A percentile compares a stretch with the other conserved stretches of the same genome.
Conservation (phyloP, 2,113 vertebrate genomes). For the Aleadryas rufinucha region DNA sequence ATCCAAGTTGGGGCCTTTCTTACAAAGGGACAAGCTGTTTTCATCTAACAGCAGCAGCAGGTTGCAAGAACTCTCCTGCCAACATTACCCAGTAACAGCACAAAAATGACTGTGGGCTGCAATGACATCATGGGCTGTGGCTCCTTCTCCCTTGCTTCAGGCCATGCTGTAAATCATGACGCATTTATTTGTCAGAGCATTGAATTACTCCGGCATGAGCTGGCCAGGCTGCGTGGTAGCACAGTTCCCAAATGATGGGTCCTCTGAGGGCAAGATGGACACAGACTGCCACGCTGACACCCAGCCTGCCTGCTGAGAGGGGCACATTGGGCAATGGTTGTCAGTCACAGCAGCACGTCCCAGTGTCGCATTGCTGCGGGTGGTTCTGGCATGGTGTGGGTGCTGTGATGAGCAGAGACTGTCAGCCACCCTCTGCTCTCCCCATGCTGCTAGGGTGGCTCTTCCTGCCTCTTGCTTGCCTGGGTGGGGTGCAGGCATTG, state of each 20-base stretch:
- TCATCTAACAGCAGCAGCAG: neutral
- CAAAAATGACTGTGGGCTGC: neutral
- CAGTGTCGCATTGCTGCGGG: accelerated
- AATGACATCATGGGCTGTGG: neutral
- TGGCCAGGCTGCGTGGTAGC: neutral
- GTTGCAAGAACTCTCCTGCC: neutral
- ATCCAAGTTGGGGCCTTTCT: neutral
- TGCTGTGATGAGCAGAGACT: neutral
- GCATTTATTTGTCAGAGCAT: neutral
- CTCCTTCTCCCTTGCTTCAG: neutral
- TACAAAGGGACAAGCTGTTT: neutral
- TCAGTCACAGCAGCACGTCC: accelerated
- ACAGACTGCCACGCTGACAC: accelerated
- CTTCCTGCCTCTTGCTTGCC: neutral
- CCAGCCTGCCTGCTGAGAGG: neutral
- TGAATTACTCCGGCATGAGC: neutral
- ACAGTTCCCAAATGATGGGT: neutral
- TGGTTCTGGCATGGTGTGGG: neutral
- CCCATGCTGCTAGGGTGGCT: neutral
- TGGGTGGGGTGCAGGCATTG: neutral
- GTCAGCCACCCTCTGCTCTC: neutral
- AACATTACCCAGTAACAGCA: neutral
- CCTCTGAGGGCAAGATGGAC: neutral
- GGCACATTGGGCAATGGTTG: neutral
- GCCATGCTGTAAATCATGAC: neutral